phyloP scores from a whole-genome alignment of 2,113 vertebrate species.

The Clupea harengus region DNA sequence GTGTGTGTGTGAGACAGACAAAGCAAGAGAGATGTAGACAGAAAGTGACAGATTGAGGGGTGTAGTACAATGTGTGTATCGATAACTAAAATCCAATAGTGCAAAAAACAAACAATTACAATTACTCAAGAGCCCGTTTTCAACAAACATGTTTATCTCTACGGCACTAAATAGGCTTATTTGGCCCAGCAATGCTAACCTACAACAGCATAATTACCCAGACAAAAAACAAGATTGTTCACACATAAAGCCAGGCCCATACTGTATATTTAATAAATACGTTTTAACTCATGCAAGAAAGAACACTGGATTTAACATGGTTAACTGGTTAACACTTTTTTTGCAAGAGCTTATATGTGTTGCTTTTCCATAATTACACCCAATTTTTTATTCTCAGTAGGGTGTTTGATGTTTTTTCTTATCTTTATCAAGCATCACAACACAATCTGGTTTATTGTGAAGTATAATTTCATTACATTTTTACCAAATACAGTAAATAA shows the following conservation, averaged over 20 bases:
- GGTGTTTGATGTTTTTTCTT: neutral
- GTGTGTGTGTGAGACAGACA: neutral
- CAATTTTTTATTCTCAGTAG: neutral
- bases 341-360: neutral
- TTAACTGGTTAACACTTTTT: neutral
- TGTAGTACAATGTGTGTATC: too few relatives aligned
- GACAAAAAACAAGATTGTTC: neutral
- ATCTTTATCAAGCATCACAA: neutral
- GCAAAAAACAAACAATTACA: neutral
- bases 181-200: neutral
- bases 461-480: neutral
- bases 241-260: neutral
- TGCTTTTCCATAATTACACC: neutral
- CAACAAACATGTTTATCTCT: neutral
- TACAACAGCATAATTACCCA: neutral
- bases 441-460: neutral
- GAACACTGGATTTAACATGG: neutral
- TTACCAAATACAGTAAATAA: neutral
- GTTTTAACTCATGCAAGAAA: neutral
- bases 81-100: neutral
- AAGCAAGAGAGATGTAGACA: too few relatives aligned
- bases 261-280: too few relatives aligned
- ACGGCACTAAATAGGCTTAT: neutral
- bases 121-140: neutral
- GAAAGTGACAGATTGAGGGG: too few relatives aligned